phyloP scores from a whole-genome alignment of 1,140 invertebrate genomes.

The Steinernema feltiae region DNA sequence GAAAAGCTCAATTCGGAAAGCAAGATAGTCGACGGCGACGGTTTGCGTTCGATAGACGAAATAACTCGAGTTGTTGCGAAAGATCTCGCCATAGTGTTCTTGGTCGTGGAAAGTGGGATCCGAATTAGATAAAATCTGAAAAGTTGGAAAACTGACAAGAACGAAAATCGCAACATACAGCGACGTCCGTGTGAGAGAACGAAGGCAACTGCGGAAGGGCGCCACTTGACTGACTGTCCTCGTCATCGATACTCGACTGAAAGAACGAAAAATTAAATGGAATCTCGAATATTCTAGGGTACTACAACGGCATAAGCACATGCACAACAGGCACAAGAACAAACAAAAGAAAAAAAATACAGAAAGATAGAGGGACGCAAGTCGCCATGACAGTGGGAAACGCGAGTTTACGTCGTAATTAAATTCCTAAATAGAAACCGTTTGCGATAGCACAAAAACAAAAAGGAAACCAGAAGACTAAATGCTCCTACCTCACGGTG shows the following conservation, averaged over 20 bases:
- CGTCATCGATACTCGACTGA: not conserved
- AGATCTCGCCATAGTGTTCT: conserved; percentile 32
- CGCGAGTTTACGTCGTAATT: conserved; percentile 8
- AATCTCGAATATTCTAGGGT: not conserved
- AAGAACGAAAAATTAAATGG: not conserved
- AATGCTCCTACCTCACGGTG: not conserved
- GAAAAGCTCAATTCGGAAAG: conserved; percentile 35
- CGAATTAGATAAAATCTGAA: conserved; percentile 32
- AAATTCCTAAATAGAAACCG: not conserved
- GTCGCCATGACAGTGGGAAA: conserved; percentile 1
- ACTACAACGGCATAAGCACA: not conserved
- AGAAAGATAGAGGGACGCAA: not conserved
- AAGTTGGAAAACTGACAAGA: not conserved
- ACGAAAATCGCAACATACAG: conserved; percentile 15
- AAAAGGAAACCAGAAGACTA: not conserved
- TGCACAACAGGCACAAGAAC: not conserved
- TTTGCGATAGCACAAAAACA: not conserved
- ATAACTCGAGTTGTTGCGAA: conserved; percentile 32
- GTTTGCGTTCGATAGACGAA: conserved; percentile 37
- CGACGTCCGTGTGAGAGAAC: conserved; percentile 35
- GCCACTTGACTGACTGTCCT: not conserved
- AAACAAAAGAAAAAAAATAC: not conserved
- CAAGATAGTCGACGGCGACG: conserved; percentile 30
- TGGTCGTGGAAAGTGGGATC: conserved; percentile 37
- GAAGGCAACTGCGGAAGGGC: conserved; percentile 30